phyloP scores from a whole-genome alignment of 2,797 vertebrate species.

The Xenops minutus region DNA sequence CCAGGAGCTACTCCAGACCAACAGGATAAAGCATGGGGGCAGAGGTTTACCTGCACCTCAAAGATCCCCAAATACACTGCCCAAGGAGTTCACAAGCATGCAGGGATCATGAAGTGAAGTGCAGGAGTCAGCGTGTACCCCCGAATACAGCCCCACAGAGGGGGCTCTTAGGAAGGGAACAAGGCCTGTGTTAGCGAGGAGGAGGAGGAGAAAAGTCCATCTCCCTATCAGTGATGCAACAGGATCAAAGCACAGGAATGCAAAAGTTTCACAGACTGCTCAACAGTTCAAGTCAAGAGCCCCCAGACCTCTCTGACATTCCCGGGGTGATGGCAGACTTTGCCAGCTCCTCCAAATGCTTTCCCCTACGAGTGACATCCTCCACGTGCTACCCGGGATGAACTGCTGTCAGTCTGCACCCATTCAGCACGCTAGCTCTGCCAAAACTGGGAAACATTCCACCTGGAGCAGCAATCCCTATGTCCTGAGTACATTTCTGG shows the following conservation, averaged over 20 bases:
- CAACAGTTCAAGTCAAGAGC: background rate
- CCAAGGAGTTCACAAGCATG: background rate
- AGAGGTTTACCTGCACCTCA: background rate
- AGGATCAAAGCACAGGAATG: rapidly evolving
- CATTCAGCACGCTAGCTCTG: rapidly evolving
- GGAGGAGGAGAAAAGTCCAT: background rate
- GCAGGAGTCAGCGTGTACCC: background rate
- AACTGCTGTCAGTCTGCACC: background rate
- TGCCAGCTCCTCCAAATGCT: background rate
- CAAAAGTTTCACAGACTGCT: background rate
- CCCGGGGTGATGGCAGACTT: background rate
- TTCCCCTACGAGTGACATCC: background rate
- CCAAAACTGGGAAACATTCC: background rate
- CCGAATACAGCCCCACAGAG: background rate
- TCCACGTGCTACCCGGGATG: rapidly evolving
- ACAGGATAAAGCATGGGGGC: rapidly evolving
- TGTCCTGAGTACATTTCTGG: rapidly evolving
- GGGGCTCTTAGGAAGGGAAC: background rate
- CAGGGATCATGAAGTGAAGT: background rate
- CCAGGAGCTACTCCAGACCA: rapidly evolving
- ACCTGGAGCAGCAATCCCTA: background rate
- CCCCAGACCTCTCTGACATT: background rate
- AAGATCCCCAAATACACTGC: background rate
- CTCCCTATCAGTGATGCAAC: background rate
- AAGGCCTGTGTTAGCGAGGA: background rate